Percentiles rank a stretch among this genome's conserved stretches.
Conservation (phyloP, 2,888 invertebrate genomes). For the Apodemia hepburni region DNA sequence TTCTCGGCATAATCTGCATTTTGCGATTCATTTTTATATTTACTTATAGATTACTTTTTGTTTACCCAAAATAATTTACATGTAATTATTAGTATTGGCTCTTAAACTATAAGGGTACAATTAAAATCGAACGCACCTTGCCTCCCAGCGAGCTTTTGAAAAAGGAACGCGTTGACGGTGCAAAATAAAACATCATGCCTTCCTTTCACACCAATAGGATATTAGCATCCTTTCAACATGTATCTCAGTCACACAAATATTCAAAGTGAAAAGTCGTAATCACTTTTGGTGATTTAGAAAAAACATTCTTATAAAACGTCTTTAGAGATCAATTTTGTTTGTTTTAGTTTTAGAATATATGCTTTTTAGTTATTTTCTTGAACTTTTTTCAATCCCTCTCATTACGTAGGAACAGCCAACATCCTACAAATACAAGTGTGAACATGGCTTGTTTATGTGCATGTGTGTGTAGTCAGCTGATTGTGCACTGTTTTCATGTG, state of each 20-base stretch:
- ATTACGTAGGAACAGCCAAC: constrained; percentile 56
- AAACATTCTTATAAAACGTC: background rate
- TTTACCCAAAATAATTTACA: constrained; percentile 11
- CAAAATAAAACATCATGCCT: constrained; percentile 47
- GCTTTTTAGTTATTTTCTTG: constrained; percentile 40
- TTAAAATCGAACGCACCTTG: constrained; percentile 74
- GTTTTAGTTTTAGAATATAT: background rate
- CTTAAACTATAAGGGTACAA: constrained; percentile 61
- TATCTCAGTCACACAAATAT: background rate
- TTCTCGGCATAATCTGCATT: no score
- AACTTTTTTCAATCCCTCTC: constrained; percentile 71
- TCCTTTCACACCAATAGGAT: constrained; percentile 38
- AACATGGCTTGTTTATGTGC: constrained; percentile 48
- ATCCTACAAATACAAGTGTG: constrained; percentile 51
- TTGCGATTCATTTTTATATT: background rate
- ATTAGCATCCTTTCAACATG: constrained; percentile 22
- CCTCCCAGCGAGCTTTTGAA: constrained; percentile 71
- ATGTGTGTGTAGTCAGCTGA: constrained; percentile 69
- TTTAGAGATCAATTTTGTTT: constrained; percentile 21
- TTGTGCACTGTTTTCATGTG: constrained; percentile 41
- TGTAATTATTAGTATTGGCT: constrained; percentile 21
- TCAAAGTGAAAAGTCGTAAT: constrained; percentile 9
- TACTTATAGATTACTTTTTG: background rate
- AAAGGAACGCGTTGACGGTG: constrained; percentile 54
- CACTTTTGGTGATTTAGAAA: background rate